Base-by-base conservation (phyloP, 2,113 vertebrate genomes). In the Coreoperca whiteheadi region DNA sequence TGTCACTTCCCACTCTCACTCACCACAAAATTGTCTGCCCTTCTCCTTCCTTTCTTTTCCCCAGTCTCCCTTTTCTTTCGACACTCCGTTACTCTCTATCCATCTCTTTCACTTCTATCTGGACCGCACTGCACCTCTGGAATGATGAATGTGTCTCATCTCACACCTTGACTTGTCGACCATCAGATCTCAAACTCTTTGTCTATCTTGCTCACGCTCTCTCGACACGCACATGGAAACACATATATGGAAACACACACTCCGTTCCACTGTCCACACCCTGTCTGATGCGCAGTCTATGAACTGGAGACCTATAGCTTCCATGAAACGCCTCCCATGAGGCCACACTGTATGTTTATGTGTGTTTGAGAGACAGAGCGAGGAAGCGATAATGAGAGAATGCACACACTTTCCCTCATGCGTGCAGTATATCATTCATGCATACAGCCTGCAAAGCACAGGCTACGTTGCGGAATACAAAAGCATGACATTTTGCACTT, bases 251-350 rank as follows among this genome's bases (percentile, higher is more conserved):
- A 79, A 73, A 51, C 39, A 56, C 43, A 64, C 20, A 56, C 76
- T n/a, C 1, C 50, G 51, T 57, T 69, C 76, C 72, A 67, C 16
- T 25, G 85, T 81, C 85, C 48, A 16, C 43, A 66, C 60, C 84
- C 77, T 74, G 76, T 79, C 71, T 88, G 82, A 88, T 82, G 79
- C 76, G 80, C 83, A 74, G 74, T 80, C 70, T 86, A 64, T 86
- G 64, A 89, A 87, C 80, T 34, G 59, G 63, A 82, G 81, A 83
- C 70, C 68, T 37, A 34, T 34, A 48, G 63, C 82, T 89, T 70
- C 69, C 50, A 78, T 57, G 57, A 41, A 56, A 79, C 51, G 57
- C 68, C 34, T 89, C 85, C 74, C 82, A 66, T n/a, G 81, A 65
- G 86, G 73, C 71, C 54, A 10, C n/a, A 37, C 53, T 54, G 14